These are phyloP conservation scores for Listrodromus nycthemerus DNA, from an alignment of 2,888 invertebrate species.

Conservation along the genomic window DNA sequence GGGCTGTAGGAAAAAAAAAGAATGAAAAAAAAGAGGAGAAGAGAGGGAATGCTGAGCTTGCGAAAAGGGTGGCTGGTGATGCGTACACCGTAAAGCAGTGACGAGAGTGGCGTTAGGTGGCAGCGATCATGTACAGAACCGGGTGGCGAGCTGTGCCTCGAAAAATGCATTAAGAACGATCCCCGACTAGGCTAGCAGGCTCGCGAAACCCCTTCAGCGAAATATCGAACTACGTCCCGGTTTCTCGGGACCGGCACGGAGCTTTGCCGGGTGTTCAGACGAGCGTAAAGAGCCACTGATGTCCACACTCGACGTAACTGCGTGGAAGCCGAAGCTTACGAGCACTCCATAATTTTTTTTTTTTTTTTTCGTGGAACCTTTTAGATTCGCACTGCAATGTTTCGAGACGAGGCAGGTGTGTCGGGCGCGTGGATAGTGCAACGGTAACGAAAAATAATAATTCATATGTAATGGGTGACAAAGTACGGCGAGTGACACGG, in stretches of 20 bases:
- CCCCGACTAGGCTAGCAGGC: slow-evolving; percentile 60
- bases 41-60: slow-evolving; percentile 82
- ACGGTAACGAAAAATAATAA: too few species aligned
- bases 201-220: slow-evolving; percentile 64
- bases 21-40: slow-evolving; percentile 24
- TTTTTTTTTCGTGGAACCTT: too few species aligned
- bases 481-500: too few species aligned
- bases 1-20: slow-evolving; percentile 42
- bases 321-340: slow-evolving; percentile 3
- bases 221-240: slow-evolving; percentile 66
- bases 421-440: too few species aligned
- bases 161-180: slow-evolving; percentile 84
- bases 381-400: too few species aligned
- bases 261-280: neutral
- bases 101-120: slow-evolving; percentile 43
- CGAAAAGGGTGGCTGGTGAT: slow-evolving; percentile 84
- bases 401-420: too few species aligned
- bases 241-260: slow-evolving; percentile 9
- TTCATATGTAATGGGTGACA: too few species aligned
- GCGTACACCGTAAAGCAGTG: slow-evolving; percentile 75
- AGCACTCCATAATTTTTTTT: neutral
- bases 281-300: slow-evolving; percentile 6
- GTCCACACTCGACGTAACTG: slow-evolving; percentile 10
- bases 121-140: neutral
- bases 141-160: slow-evolving; percentile 72